phyloP scores from a whole-genome alignment of 2,797 vertebrate species.

The Scyliorhinus canicula region DNA sequence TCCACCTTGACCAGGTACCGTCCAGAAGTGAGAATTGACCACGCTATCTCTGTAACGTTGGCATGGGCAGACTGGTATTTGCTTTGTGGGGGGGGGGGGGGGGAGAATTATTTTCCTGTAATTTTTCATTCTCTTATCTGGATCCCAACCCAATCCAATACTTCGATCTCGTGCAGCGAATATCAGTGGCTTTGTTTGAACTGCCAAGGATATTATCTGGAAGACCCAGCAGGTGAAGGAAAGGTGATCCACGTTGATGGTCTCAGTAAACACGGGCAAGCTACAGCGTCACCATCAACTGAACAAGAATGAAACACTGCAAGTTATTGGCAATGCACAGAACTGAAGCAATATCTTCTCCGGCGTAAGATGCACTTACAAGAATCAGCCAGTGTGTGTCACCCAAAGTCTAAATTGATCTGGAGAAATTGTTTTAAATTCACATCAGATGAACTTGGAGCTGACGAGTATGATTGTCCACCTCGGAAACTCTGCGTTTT shows the following conservation, averaged over 20 bases:
- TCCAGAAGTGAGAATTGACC: neutral
- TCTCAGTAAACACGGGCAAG: neutral
- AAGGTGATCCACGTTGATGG: neutral
- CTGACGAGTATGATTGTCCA: no score
- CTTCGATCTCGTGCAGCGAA: neutral
- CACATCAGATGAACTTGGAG: no score
- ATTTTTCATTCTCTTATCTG: neutral
- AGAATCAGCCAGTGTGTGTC: no score
- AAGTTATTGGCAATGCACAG: neutral
- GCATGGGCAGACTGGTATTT: neutral
- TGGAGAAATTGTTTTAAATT: no score
- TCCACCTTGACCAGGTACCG: no score
- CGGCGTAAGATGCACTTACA: no score
- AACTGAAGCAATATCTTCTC: neutral
- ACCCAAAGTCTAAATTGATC: no score
- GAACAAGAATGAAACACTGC: neutral
- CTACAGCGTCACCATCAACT: neutral
- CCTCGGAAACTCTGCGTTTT: no score
- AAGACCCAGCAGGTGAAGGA: neutral
- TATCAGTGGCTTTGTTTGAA: neutral
- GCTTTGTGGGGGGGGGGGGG: no score
- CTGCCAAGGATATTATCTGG: neutral
- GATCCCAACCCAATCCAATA: neutral
- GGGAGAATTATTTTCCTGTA: no score
- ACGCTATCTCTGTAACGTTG: neutral